Evolutionary conservation across 2,113 vertebrate species (phyloP), one percentile per base, ranked within the genome.

Genomic region (Pseudopipra pipra): DNA sequence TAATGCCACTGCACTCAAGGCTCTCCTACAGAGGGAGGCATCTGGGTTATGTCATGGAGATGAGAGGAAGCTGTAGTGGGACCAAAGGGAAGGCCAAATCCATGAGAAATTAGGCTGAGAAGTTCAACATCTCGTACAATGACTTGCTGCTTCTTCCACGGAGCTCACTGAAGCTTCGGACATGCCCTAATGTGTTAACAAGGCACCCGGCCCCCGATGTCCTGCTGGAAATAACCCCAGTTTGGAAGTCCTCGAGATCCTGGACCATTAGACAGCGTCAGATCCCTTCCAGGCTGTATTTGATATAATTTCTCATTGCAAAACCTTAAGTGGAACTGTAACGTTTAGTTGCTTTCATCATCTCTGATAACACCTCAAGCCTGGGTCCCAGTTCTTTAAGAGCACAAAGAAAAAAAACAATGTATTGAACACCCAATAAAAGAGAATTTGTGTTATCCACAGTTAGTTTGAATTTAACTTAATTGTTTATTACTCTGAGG

Each of bases 401-500:
- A 44, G 56, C 2, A 1, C 61, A 55, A 68, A 89, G 85, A 12
- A 91, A 87, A 46, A 90, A 89, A 93, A 17, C 7, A 6, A 39
- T 7, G 67, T 27, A 61, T 31, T 81, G 67, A 72, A 65, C 92
- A 93, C 61, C 25, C 30, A 87, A 28, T 84, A 81, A 92, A 95
- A 68, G 27, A 43, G 73, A 88, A 92, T 91, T 95, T 89, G 76
- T 89, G 68, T 72, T 80, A 61, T 80, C 81, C 78, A 28, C 80
- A 89, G 80, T 96, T 65, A 96, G 87, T 62, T 84, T 59, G 77
- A 95, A 80, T 91, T 95, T 65, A n/a, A 18, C 79, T 83, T 94
- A 84, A 94, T 95, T 96, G 91, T 95, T 94, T 95, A 95, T 97
- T 96, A 90, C 87, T 62, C 77, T 90, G 93, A 93, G 89, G 87